Percentiles rank a stretch among this genome's conserved stretches.
Evolutionary conservation across 2,113 vertebrate genomes (phyloP).

Genomic region (Gavialis gangeticus): DNA sequence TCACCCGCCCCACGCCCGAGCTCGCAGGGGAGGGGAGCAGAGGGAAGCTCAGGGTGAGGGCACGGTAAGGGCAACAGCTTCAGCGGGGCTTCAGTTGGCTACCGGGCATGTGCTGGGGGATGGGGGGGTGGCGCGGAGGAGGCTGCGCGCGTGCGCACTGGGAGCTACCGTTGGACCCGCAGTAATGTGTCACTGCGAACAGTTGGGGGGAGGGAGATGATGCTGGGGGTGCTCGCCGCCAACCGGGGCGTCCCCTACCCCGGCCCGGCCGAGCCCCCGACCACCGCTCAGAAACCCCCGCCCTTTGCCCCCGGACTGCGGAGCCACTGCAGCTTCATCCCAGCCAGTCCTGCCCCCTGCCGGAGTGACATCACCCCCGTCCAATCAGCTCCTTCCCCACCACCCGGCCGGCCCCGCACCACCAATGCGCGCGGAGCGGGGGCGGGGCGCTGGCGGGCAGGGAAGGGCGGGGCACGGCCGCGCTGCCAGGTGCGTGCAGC

Average conservation of each 20-base stretch:
- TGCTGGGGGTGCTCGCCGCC: neutral
- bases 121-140: rapidly evolving
- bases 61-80: rapidly evolving
- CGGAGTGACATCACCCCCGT: conserved; percentile 67
- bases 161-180: neutral
- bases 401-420: neutral
- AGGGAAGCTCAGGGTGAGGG: rapidly evolving
- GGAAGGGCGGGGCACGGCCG: neutral
- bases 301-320: neutral
- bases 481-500: neutral
- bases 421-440: neutral
- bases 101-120: neutral
- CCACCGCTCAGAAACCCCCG: neutral
- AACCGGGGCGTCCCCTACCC: neutral
- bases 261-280: neutral
- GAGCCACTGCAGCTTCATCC: neutral
- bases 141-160: neutral
- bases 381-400: conserved; percentile 50
- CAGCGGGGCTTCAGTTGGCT: rapidly evolving
- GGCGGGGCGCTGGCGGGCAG: neutral
- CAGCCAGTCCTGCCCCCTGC: neutral
- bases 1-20: too few relatives aligned
- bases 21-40: too few relatives aligned
- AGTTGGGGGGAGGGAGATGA: neutral
- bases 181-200: neutral